A percentile compares a stretch with the other conserved stretches of the same genome.
Evolutionary conservation across 35 echinoderm and acorn worm species (phyloP).

Genomic region (Apostichopus californicus): DNA sequence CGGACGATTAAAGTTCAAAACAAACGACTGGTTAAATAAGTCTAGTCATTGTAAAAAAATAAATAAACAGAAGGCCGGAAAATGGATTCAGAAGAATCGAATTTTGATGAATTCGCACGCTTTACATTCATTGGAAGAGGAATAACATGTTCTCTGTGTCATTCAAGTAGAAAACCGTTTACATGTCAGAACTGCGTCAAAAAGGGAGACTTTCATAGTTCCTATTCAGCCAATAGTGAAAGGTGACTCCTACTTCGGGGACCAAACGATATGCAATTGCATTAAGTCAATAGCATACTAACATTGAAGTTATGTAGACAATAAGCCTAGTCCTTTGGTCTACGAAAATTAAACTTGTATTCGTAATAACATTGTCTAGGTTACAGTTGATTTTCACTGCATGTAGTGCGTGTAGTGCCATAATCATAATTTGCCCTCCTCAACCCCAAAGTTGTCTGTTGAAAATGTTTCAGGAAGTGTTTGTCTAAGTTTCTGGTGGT

Average conservation of each 20-base stretch:
- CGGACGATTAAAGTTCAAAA: background rate
- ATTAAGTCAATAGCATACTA: too few relatives aligned
- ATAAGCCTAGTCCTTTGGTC: too few relatives aligned
- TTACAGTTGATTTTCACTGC: too few relatives aligned
- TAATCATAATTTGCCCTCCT: too few relatives aligned
- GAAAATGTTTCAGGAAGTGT: too few relatives aligned
- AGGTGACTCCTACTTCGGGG: constrained; percentile 12
- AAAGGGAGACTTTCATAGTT: constrained; percentile 65
- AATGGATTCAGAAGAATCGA: constrained; percentile 56
- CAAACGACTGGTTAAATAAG: background rate
- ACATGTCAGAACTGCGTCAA: constrained; percentile 61
- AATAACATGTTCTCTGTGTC: constrained; percentile 62
- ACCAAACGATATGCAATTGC: too few relatives aligned
- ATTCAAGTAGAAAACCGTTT: constrained; percentile 51
- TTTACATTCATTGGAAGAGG: constrained; percentile 55
- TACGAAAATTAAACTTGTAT: too few relatives aligned
- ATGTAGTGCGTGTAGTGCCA: too few relatives aligned
- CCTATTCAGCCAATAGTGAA: constrained; percentile 1
- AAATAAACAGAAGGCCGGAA: background rate
- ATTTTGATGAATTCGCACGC: constrained; percentile 55
- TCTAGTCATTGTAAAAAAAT: background rate
- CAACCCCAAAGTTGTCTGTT: too few relatives aligned
- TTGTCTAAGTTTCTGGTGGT: too few relatives aligned
- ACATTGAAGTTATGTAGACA: too few relatives aligned
- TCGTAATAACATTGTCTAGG: too few relatives aligned